A percentile compares a stretch with the other conserved stretches of the same genome.
These are phyloP conservation scores for Calliphora vomitoria DNA, from an alignment of 2,888 invertebrate species.

Conservation along the genomic window DNA sequence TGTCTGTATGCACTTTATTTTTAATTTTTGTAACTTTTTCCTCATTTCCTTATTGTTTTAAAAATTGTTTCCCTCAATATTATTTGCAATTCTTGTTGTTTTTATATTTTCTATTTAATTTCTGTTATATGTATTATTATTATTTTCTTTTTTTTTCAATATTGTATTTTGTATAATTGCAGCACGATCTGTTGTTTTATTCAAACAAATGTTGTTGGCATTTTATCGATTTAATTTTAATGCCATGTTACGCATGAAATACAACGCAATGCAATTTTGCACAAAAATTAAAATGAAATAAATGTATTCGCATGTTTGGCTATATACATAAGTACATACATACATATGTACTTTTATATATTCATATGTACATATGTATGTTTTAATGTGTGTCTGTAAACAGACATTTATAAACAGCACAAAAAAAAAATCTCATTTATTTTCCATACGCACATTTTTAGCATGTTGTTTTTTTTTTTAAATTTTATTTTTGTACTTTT, in stretches of 20 bases:
- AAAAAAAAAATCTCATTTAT: constrained; percentile 68
- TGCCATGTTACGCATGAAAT: constrained; percentile 73
- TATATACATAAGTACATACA: not conserved
- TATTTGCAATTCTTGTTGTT: constrained; percentile 32
- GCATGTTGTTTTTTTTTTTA: constrained; percentile 40
- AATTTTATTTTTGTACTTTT: constrained; percentile 28
- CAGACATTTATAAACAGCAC: constrained; percentile 51
- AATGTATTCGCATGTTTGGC: constrained; percentile 36
- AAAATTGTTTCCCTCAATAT: constrained; percentile 20
- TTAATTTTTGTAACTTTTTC: not conserved
- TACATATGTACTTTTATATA: not conserved
- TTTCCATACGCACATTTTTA: constrained; percentile 72
- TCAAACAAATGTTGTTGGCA: constrained; percentile 72
- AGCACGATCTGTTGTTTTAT: constrained; percentile 71
- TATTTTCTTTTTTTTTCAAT: constrained; percentile 30
- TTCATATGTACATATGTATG: not conserved
- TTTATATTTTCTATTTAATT: not conserved
- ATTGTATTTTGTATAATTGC: constrained; percentile 67
- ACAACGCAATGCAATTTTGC: constrained; percentile 65
- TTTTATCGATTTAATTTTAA: constrained; percentile 75
- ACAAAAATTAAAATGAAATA: constrained; percentile 68
- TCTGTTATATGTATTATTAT: not conserved
- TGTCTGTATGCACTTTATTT: constrained; percentile 9
- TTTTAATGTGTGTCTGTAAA: constrained; percentile 28
- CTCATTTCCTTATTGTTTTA: constrained; percentile 42